Conservation (phyloP, 1,140 invertebrate species). For the Drosophila bipectinata region DNA sequence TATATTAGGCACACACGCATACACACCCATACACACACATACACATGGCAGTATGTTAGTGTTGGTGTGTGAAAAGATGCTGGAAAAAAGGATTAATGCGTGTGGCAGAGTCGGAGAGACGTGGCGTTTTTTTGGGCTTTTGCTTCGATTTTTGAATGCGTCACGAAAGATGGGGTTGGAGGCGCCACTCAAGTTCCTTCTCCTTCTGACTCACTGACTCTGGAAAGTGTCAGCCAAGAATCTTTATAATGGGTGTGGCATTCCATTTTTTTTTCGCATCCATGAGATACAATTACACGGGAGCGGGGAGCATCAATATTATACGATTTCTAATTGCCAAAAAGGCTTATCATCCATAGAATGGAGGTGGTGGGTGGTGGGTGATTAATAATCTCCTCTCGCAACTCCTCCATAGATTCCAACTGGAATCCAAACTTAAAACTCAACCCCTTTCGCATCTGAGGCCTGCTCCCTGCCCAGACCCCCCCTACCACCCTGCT, state of each 20-base stretch:
- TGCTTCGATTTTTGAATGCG: slow-evolving; percentile 73
- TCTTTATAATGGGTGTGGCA: neutral
- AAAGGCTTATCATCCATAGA: neutral
- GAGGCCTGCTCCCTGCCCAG: neutral
- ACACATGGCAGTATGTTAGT: neutral
- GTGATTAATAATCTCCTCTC: neutral
- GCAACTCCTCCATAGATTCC: neutral
- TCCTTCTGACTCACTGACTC: neutral
- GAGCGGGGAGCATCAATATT: too few relatives aligned
- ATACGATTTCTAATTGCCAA: slow-evolving; percentile 67
- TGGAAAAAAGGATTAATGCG: slow-evolving; percentile 80
- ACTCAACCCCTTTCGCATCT: too few relatives aligned
- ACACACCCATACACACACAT: slow-evolving; percentile 4
- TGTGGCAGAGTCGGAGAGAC: slow-evolving; percentile 41
- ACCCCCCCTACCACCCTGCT: neutral
- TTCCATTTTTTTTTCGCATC: neutral
- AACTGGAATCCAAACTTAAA: neutral
- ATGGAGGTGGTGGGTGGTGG: too few relatives aligned
- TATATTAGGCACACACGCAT: slow-evolving; percentile 66
- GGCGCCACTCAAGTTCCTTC: slow-evolving; percentile 26
- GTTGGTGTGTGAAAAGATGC: slow-evolving; percentile 70
- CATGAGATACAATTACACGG: too few relatives aligned
- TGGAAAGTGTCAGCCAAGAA: slow-evolving; percentile 72
- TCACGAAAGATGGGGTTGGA: slow-evolving; percentile 56
- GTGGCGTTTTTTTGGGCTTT: slow-evolving; percentile 24